Evolutionary conservation across 2,888 invertebrate species (phyloP).

Genomic region (Synergus umbraculus): DNA sequence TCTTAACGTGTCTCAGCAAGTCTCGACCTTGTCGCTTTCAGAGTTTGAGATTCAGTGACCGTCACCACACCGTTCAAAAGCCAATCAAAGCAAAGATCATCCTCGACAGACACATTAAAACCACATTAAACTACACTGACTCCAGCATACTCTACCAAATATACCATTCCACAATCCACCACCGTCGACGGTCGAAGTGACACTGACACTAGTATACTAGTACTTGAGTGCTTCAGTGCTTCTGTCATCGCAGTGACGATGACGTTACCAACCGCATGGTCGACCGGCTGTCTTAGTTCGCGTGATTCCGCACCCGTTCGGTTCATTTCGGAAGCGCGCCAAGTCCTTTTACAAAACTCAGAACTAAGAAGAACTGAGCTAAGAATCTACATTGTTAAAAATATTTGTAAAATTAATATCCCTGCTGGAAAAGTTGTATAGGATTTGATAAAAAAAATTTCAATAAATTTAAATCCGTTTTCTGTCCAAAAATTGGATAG

Average conservation of each 20-base stretch:
- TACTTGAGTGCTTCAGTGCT: slow-evolving; percentile 46
- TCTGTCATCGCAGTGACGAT: slow-evolving; percentile 70
- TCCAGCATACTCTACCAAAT: slow-evolving; percentile 56
- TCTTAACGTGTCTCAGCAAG: slow-evolving; percentile 14
- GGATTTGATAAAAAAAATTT: no score
- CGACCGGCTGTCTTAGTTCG: slow-evolving; percentile 1
- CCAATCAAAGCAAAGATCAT: neutral
- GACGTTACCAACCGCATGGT: slow-evolving; percentile 20
- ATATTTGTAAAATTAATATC: no score
- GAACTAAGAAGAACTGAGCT: no score
- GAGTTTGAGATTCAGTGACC: slow-evolving; percentile 47
- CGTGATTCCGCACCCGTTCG: neutral
- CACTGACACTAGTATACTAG: slow-evolving; percentile 71
- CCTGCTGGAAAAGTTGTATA: no score
- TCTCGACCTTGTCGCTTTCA: slow-evolving; percentile 46
- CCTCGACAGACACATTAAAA: neutral
- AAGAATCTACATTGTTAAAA: no score
- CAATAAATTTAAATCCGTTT: no score
- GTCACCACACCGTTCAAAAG: slow-evolving; percentile 31
- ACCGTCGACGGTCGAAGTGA: slow-evolving; percentile 66
- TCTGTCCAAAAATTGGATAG: no score
- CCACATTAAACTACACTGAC: slow-evolving; percentile 34
- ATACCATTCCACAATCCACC: no score
- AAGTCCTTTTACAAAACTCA: neutral
- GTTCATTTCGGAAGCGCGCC: slow-evolving; percentile 14